These are phyloP conservation scores for Microctonus hyperodae DNA, from an alignment of 2,888 invertebrate species.

Conservation along the genomic window DNA sequence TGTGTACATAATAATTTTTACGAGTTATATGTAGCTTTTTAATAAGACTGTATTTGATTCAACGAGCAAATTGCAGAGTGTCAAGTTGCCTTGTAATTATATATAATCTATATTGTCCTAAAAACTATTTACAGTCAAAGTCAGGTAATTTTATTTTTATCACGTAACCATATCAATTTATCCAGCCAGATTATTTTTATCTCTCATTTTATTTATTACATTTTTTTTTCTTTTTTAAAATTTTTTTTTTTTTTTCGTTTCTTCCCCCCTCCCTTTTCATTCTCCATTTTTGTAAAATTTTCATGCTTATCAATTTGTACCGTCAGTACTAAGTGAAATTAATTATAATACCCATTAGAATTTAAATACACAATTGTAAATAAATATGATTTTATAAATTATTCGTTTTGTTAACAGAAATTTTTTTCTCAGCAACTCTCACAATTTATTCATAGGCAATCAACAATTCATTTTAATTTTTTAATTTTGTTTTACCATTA, in stretches of 20 bases:
- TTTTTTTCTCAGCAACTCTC: neutral
- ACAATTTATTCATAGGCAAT: neutral
- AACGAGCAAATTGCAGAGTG: constrained; percentile 30
- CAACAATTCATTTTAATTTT: too few relatives aligned
- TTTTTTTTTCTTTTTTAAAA: constrained; percentile 32
- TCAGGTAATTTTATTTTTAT: neutral
- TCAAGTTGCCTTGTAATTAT: constrained; percentile 4
- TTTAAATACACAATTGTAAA: constrained; percentile 54
- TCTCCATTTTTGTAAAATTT: constrained; percentile 42
- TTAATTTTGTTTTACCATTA: too few relatives aligned
- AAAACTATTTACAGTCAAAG: neutral
- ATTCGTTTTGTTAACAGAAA: neutral
- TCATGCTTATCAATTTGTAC: constrained; percentile 53
- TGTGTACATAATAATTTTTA: constrained; percentile 45
- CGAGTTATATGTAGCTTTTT: constrained; percentile 36
- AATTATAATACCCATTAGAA: constrained; percentile 10
- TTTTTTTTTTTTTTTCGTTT: neutral
- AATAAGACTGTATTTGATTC: constrained; percentile 53
- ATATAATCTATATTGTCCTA: neutral
- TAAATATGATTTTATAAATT: constrained; percentile 62
- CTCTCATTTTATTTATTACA: neutral
- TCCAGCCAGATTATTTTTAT: neutral
- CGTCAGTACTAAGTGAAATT: constrained; percentile 45
- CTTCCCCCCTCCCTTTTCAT: constrained; percentile 3
- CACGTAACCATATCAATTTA: neutral